Evolutionary conservation across 2,113 vertebrate species (phyloP).

Genomic region (Cricetomys ansorgei): DNA sequence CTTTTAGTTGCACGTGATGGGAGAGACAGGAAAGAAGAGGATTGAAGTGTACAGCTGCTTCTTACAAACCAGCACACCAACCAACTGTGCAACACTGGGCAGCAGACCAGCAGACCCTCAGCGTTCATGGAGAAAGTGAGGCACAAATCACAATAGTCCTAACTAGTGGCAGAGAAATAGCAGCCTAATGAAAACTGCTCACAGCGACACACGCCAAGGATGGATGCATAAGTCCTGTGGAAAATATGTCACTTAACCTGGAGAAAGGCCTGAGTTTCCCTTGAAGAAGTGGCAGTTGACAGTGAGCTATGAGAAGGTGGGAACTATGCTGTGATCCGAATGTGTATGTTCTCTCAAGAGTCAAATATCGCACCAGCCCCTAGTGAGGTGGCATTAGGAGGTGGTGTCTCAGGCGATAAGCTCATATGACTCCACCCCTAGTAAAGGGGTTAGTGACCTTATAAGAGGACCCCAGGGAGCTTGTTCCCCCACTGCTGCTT

Average conservation of each 20-base stretch:
- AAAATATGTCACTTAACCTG: accelerated
- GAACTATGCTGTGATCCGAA: not conserved
- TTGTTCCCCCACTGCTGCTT: not conserved
- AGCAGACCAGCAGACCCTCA: not conserved
- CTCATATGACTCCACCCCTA: not conserved
- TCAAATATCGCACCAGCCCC: not conserved
- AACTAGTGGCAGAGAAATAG: not conserved
- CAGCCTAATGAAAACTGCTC: not conserved
- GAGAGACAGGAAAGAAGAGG: not conserved
- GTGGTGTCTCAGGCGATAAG: not conserved
- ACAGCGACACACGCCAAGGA: accelerated
- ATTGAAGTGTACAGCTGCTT: not conserved
- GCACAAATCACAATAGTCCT: accelerated
- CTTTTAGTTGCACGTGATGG: not conserved
- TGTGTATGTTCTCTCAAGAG: not conserved
- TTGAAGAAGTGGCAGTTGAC: accelerated
- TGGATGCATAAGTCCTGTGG: accelerated
- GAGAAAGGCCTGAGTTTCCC: too few relatives aligned
- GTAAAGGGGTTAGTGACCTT: not conserved
- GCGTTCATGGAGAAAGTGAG: accelerated
- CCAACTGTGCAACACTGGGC: accelerated
- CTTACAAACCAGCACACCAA: too few relatives aligned
- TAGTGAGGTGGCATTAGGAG: not conserved
- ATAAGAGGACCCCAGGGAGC: too few relatives aligned
- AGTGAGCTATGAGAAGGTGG: not conserved